These are phyloP conservation scores for Tipula helvola DNA, from an alignment of 2,888 invertebrate genomes.

Conservation along the genomic window DNA sequence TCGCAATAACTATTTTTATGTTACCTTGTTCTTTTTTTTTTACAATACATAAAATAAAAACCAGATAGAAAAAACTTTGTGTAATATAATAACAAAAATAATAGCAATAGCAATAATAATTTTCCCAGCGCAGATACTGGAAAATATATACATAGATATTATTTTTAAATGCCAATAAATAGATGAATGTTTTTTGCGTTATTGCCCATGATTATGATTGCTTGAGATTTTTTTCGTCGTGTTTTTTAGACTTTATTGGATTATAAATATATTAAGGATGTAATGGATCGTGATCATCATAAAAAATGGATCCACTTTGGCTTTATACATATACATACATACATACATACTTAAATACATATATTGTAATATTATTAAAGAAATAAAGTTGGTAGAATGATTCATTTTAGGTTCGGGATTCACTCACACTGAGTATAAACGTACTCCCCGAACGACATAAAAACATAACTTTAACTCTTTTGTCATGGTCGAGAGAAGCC, in stretches of 20 bases:
- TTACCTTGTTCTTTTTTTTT: neutral
- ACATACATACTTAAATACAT: neutral
- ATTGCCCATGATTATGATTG: neutral
- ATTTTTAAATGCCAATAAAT: conserved; percentile 4
- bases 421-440: neutral
- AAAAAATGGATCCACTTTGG: neutral
- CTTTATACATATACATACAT: neutral
- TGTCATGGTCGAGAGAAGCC: neutral
- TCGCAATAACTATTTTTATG: neutral
- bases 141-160: neutral
- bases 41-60: neutral
- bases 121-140: neutral
- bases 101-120: neutral
- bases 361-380: neutral
- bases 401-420: neutral
- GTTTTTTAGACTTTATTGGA: neutral
- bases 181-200: neutral
- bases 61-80: neutral
- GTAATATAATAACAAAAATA: neutral
- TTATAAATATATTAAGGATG: neutral
- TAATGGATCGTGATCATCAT: neutral
- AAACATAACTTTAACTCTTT: neutral
- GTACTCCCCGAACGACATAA: neutral
- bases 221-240: neutral
- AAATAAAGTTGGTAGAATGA: neutral